phyloP scores from a whole-genome alignment of 2,113 vertebrate species.

The Dicentrarchus labrax region DNA sequence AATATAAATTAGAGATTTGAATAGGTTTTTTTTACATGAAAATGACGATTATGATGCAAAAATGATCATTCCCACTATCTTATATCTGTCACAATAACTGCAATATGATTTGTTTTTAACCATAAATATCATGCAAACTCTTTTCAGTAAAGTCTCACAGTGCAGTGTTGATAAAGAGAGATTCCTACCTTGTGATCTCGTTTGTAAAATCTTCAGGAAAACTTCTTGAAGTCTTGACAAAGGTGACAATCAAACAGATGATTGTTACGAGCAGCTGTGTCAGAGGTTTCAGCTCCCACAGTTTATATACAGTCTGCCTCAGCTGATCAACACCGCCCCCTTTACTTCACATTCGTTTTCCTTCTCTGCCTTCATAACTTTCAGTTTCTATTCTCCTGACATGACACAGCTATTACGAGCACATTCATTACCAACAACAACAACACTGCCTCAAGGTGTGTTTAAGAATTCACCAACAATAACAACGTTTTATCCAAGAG shows the following conservation, averaged over 20 bases:
- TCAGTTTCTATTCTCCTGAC: conserved; percentile 48
- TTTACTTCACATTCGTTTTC: conserved; percentile 23
- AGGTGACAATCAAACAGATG: accelerated
- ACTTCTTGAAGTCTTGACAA: not conserved
- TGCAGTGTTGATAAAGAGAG: not conserved
- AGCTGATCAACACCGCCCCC: not conserved
- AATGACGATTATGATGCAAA: too few species aligned
- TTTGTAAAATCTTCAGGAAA: not conserved
- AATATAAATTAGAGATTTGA: too few species aligned
- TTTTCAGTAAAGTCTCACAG: too few species aligned
- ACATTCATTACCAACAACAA: too few species aligned
- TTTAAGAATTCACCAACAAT: not conserved
- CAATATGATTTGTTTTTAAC: too few species aligned
- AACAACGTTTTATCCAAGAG: not conserved
- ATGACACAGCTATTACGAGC: not conserved
- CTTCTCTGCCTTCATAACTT: not conserved
- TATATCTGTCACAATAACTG: too few species aligned
- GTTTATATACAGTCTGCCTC: conserved; percentile 42
- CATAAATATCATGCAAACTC: too few species aligned
- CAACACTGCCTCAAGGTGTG: too few species aligned
- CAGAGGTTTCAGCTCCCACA: accelerated
- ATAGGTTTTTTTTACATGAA: too few species aligned
- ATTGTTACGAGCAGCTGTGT: not conserved
- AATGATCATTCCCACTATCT: too few species aligned
- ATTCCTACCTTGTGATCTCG: conserved; percentile 16